Percentiles rank a stretch among this genome's conserved stretches.
phyloP scores from a whole-genome alignment of 2,797 vertebrate genomes.

The Leptodactylus fallax region DNA sequence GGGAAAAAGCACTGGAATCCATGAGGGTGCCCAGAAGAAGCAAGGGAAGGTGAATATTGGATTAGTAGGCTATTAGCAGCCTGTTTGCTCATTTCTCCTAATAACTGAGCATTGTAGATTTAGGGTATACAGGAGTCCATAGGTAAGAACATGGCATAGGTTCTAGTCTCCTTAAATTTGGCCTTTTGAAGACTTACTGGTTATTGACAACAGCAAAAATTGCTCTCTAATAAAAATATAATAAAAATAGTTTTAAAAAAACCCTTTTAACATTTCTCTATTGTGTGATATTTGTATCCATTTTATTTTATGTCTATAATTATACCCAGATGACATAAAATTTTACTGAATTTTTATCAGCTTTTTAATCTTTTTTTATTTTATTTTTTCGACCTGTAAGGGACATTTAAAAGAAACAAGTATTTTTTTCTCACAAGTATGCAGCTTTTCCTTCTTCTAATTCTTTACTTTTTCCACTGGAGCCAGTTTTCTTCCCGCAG shows the following conservation, averaged over 20 bases:
- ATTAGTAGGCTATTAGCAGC: no score
- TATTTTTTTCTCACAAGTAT: conserved; percentile 89
- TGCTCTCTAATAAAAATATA: neutral
- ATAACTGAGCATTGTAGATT: no score
- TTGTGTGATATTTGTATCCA: neutral
- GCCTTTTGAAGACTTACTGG: neutral
- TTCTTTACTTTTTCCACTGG: conserved; percentile 94
- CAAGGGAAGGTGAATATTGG: no score
- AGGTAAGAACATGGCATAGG: neutral
- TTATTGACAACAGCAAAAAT: neutral
- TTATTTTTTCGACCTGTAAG: neutral
- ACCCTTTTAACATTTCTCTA: neutral
- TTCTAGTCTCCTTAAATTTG: neutral
- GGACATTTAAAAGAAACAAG: conserved; percentile 32
- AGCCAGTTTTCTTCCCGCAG: conserved; percentile 93
- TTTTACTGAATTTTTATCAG: neutral
- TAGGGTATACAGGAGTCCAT: neutral
- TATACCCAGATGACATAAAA: neutral
- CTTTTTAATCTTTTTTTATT: neutral
- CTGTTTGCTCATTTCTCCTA: no score
- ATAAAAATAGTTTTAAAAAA: neutral
- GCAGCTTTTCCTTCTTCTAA: conserved; percentile 97
- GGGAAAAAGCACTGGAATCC: no score
- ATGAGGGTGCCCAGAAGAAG: no score
- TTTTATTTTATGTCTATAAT: neutral